These are phyloP conservation scores for Horisme vitalbata DNA, from an alignment of 2,888 invertebrate genomes.

Conservation along the genomic window DNA sequence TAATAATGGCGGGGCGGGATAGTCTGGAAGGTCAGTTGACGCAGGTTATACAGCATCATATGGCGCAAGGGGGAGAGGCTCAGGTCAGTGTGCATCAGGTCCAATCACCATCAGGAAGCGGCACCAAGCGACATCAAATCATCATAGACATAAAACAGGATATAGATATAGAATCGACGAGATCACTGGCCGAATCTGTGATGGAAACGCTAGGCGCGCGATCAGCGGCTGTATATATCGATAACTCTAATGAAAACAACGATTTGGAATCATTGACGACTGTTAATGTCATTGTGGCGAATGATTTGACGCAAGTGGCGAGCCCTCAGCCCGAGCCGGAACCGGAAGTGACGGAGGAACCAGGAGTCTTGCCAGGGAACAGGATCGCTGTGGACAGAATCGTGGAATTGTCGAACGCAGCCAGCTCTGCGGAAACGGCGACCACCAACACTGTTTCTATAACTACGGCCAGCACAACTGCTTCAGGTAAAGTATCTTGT, in stretches of 20 bases:
- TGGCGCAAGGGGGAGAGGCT: slow-evolving; percentile 68
- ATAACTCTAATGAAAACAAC: slow-evolving; percentile 63
- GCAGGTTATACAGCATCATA: slow-evolving; percentile 73
- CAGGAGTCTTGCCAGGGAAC: slow-evolving; percentile 57
- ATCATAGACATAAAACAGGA: slow-evolving; percentile 80
- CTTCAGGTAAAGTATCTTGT: slow-evolving; percentile 66
- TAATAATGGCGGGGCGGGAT: slow-evolving; percentile 66
- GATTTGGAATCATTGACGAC: slow-evolving; percentile 75
- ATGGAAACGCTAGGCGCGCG: slow-evolving; percentile 78
- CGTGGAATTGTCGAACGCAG: slow-evolving; percentile 63
- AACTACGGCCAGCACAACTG: slow-evolving; percentile 63
- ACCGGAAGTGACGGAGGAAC: slow-evolving; percentile 46
- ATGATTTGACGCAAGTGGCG: slow-evolving; percentile 58
- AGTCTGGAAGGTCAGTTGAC: slow-evolving; percentile 67
- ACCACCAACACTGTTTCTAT: slow-evolving; percentile 56
- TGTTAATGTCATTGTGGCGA: slow-evolving; percentile 76
- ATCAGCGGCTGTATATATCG: slow-evolving; percentile 76
- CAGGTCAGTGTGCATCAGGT: slow-evolving; percentile 78
- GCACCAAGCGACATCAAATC: slow-evolving; percentile 74
- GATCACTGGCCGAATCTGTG: slow-evolving; percentile 76
- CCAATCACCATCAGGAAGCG: slow-evolving; percentile 64
- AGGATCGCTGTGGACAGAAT: slow-evolving; percentile 70
- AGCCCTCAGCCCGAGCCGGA: slow-evolving; percentile 59
- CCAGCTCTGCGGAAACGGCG: slow-evolving; percentile 43
- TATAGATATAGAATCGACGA: slow-evolving; percentile 75